phyloP scores from a whole-genome alignment of 2,113 vertebrate genomes.

The Beaufortia kweichowensis region DNA sequence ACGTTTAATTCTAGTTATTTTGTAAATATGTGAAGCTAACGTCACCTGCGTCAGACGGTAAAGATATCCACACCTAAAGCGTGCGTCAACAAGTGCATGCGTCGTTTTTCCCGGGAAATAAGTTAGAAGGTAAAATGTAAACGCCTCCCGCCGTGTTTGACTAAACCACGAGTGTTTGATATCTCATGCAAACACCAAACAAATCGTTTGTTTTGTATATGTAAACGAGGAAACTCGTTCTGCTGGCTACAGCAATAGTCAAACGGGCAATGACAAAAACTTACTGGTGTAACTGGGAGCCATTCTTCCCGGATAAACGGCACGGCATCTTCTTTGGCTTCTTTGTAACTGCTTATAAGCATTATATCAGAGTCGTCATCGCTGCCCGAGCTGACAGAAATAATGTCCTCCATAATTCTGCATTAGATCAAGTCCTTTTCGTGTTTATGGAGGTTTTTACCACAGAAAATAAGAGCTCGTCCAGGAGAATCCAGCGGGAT shows the following conservation, averaged over 20 bases:
- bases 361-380: constrained; percentile 56
- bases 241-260: neutral
- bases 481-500: neutral
- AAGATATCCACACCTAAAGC: too few relatives aligned
- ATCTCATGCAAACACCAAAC: neutral
- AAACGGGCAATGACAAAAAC: neutral
- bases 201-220: neutral
- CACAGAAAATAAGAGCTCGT: too few relatives aligned
- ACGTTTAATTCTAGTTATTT: too few relatives aligned
- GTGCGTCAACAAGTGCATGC: too few relatives aligned
- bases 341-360: constrained; percentile 45
- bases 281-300: constrained; percentile 49
- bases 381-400: constrained; percentile 56
- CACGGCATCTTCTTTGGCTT: constrained; percentile 17
- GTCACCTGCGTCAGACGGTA: too few relatives aligned
- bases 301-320: constrained; percentile 44
- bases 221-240: neutral
- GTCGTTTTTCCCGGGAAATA: too few relatives aligned
- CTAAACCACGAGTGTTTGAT: neutral
- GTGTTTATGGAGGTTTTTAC: neutral
- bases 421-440: neutral
- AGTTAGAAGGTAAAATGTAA: too few relatives aligned
- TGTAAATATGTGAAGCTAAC: too few relatives aligned
- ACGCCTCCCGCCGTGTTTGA: too few relatives aligned
- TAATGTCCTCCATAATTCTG: constrained; percentile 53